A percentile compares a stretch with the other conserved stretches of the same genome.
Evolutionary conservation across 2,113 vertebrate species (phyloP).

Genomic region (Burhinus oedicnemus): DNA sequence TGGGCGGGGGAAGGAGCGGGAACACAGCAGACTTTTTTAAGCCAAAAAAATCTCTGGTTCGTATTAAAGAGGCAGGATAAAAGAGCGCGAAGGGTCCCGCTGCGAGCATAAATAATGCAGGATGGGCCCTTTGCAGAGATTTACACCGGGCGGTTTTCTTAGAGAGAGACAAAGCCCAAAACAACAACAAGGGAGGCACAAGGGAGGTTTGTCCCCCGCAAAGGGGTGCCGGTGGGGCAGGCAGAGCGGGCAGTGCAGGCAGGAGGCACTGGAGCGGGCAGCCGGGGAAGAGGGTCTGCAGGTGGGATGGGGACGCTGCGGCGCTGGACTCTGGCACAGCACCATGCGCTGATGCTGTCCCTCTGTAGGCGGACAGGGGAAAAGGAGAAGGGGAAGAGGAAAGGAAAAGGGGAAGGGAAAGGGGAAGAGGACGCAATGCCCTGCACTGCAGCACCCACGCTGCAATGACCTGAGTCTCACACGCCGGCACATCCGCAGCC

Average conservation of each 20-base stretch:
- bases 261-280: background rate
- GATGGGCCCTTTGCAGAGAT: conserved; percentile 33
- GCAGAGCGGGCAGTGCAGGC: background rate
- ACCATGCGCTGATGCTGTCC: background rate
- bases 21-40: background rate
- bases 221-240: background rate
- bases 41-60: conserved; percentile 58
- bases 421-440: background rate
- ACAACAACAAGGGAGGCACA: background rate
- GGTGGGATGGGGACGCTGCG: background rate
- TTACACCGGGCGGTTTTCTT: background rate
- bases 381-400: no score
- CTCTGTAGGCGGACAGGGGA: fast-evolving
- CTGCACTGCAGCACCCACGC: background rate
- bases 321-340: background rate
- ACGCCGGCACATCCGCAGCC: background rate
- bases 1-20: background rate
- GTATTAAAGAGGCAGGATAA: conserved; percentile 63
- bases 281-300: background rate
- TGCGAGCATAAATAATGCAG: conserved; percentile 38
- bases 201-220: background rate
- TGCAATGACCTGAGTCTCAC: background rate
- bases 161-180: background rate
- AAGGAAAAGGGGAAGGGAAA: background rate
- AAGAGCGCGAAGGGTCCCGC: conserved; percentile 16